phyloP scores from a whole-genome alignment of 2,113 vertebrate species.

The Catagonus wagneri region DNA sequence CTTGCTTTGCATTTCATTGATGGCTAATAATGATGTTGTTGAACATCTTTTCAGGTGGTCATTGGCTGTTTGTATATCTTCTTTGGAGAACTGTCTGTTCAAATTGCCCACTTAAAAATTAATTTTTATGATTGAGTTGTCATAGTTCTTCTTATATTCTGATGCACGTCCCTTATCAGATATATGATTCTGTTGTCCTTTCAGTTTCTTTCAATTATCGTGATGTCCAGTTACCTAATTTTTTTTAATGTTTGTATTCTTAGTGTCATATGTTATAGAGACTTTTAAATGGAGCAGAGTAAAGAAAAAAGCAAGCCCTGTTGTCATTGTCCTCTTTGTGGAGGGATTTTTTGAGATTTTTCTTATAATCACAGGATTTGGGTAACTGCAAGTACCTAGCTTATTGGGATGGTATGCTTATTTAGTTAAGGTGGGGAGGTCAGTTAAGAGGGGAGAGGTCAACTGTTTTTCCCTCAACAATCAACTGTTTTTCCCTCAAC shows the following conservation, averaged over 20 bases:
- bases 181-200: neutral
- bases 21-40: neutral
- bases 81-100: neutral
- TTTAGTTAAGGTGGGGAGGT: neutral
- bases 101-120: neutral
- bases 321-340: neutral
- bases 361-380: neutral
- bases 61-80: neutral
- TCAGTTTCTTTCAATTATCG: conserved; percentile 24
- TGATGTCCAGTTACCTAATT: neutral
- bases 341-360: conserved; percentile 33
- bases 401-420: neutral
- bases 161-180: neutral
- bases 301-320: neutral
- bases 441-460: neutral
- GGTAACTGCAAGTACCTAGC: neutral
- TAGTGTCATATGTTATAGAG: neutral
- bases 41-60: neutral
- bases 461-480: conserved; percentile 12
- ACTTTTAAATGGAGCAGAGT: neutral
- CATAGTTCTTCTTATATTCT: neutral
- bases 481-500: neutral
- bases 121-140: neutral
- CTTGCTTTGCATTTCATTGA: neutral
- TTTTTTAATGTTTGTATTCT: conserved; percentile 1